These are phyloP conservation scores for Drosophila punjabiensis DNA, from an alignment of 1,140 invertebrate species.

Conservation along the genomic window DNA sequence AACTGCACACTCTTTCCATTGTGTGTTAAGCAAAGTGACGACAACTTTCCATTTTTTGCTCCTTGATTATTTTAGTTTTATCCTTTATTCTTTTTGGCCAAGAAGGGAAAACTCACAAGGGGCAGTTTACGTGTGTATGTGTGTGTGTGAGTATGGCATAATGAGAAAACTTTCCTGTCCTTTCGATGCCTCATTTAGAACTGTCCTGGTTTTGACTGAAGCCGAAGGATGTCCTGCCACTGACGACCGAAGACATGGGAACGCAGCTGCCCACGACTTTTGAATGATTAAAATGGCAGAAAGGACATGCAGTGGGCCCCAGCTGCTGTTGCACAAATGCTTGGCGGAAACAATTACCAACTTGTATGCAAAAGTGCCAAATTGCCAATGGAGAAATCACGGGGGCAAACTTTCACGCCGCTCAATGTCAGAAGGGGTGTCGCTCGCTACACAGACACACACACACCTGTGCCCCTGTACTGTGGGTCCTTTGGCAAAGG, in stretches of 20 bases:
- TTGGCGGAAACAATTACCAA: conserved; percentile 81
- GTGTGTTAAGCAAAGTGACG: conserved; percentile 27
- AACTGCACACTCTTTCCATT: conserved; percentile 18
- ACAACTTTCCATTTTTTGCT: conserved; percentile 42
- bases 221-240: conserved; percentile 30
- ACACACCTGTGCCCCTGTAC: conserved; percentile 13
- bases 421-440: conserved; percentile 58
- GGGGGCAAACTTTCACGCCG: conserved; percentile 46
- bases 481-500: conserved; percentile 31
- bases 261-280: conserved; percentile 67
- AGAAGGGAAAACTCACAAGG: conserved; percentile 35
- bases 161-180: conserved; percentile 78
- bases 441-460: not conserved
- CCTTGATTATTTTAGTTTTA: conserved; percentile 41
- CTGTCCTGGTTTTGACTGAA: conserved; percentile 49
- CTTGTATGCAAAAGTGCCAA: conserved; percentile 80
- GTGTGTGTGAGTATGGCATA: conserved; percentile 45
- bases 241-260: conserved; percentile 14
- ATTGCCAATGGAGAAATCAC: conserved; percentile 37
- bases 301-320: conserved; percentile 15
- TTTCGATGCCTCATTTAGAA: conserved; percentile 77
- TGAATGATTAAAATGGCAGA: conserved; percentile 70
- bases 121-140: conserved; percentile 9
- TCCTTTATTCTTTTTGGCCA: conserved; percentile 34
- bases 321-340: conserved; percentile 56